Evolutionary conservation across 2,113 vertebrate species (phyloP), one percentile per base, ranked within the genome.

Genomic region (Pseudorasbora parva): DNA sequence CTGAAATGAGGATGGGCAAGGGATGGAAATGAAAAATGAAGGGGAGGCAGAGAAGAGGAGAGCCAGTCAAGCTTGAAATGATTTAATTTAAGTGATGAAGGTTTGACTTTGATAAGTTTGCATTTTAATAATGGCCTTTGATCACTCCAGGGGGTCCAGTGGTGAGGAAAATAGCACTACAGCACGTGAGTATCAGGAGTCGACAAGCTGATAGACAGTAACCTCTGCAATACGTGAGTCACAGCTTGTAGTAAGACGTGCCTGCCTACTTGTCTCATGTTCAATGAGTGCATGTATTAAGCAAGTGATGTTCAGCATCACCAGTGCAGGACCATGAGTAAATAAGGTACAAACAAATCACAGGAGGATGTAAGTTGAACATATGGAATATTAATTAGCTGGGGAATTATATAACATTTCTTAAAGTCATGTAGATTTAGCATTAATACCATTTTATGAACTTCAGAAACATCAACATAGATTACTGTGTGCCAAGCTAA

Each of bases 81-180:
- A 94, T 95, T 95, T 94, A 89, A 95, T 94, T 94, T 92, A 89
- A 88, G 84, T 89, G 88, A 93, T 91, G 89, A 92, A 86, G 84
- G 84, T 92, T 87, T 90, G 91, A 92, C 93, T 94, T 93, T 95
- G 93, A 94, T 93, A 93, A 89, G 93, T 92, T 93, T 92, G 89
- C 91, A 92, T 92, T 94, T 92, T 91, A 91, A 92, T 92, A 92
- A 92, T 87, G 87, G 89, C 56, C 59, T 49, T 8, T 43, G 84
- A 91, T 90, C 66, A 84, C 90, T 92, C 79, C 82, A 69, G 91
- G 90, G n/a, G 85, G 80, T 87, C 87, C 86, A 56, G 82, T 86
- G 82, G 75, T 51, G 71, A 89, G 82, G 71, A 89, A 81, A 87
- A 64, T 62, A 77, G 76, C 9, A 27, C 37, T 81, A 59, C 23